phyloP scores from a whole-genome alignment of 2,888 invertebrate genomes.

The Suillia variegata region DNA sequence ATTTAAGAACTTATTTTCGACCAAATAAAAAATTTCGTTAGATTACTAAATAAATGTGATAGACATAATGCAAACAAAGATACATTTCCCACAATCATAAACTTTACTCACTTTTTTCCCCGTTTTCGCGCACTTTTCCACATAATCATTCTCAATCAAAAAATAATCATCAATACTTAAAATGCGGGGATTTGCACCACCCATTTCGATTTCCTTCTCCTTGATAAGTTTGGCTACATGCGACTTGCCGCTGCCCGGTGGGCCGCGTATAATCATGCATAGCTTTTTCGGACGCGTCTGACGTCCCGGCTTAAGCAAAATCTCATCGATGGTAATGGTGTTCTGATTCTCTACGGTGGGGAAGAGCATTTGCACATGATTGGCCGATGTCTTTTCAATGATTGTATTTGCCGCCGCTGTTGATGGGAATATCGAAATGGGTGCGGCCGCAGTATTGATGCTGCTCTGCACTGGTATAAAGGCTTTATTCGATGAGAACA shows the following conservation, averaged over 20 bases:
- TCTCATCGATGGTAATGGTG: conserved; percentile 77
- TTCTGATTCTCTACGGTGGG: conserved; percentile 58
- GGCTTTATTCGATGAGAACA: conserved; percentile 24
- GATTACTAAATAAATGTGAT: too few species aligned
- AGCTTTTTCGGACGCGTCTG: conserved; percentile 76
- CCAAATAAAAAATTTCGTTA: too few species aligned
- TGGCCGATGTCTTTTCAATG: conserved; percentile 29
- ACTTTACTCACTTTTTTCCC: conserved; percentile 56
- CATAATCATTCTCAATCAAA: conserved; percentile 82
- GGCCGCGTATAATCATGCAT: conserved; percentile 87
- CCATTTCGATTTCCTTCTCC: conserved; percentile 79
- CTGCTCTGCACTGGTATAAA: conserved; percentile 10
- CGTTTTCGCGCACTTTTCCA: conserved; percentile 60
- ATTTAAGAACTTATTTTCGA: too few species aligned
- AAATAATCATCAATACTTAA: conserved; percentile 96
- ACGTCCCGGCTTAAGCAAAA: conserved; percentile 81
- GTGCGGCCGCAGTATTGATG: not conserved
- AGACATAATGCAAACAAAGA: not conserved
- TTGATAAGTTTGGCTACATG: conserved; percentile 87
- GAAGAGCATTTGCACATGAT: conserved; percentile 40
- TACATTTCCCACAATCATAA: not conserved
- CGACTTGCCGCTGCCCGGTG: conserved; percentile 94
- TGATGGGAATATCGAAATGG: conserved; percentile 43
- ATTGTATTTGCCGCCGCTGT: conserved; percentile 46
- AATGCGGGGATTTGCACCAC: conserved; percentile 88